These are phyloP conservation scores for Aphelinus atriplicis DNA, from an alignment of 1,140 invertebrate species.

Conservation along the genomic window DNA sequence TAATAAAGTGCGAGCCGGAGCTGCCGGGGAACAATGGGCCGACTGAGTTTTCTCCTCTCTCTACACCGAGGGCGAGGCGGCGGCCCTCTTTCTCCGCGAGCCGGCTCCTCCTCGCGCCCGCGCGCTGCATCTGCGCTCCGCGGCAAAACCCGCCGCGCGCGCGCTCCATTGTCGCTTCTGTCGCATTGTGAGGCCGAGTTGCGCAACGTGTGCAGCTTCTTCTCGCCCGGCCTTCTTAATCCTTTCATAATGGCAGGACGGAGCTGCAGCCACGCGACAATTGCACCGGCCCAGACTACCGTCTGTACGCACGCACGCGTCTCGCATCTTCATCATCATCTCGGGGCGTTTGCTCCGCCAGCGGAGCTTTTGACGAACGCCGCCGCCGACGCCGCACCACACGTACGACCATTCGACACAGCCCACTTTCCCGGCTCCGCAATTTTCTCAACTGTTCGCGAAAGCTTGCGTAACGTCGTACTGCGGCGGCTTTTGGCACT, in stretches of 20 bases:
- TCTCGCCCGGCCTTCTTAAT: conserved; percentile 30
- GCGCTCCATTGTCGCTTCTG: background rate
- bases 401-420: background rate
- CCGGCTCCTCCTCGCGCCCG: no score
- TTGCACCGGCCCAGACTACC: background rate
- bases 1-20: background rate
- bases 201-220: conserved; percentile 12
- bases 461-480: no score
- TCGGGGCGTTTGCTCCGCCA: background rate
- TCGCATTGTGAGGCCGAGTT: conserved; percentile 9
- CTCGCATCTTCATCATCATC: conserved; percentile 21
- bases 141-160: no score
- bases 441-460: background rate
- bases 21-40: no score
- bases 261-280: background rate
- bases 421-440: background rate
- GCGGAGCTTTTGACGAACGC: conserved; percentile 12
- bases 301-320: background rate
- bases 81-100: no score
- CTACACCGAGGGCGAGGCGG: no score
- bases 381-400: background rate
- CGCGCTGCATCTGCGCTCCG: no score
- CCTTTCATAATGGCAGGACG: conserved; percentile 15
- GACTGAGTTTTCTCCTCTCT: no score
- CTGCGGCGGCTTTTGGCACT: no score